Base-by-base conservation (phyloP, 2,888 invertebrate genomes). In the Elysia crispata region DNA sequence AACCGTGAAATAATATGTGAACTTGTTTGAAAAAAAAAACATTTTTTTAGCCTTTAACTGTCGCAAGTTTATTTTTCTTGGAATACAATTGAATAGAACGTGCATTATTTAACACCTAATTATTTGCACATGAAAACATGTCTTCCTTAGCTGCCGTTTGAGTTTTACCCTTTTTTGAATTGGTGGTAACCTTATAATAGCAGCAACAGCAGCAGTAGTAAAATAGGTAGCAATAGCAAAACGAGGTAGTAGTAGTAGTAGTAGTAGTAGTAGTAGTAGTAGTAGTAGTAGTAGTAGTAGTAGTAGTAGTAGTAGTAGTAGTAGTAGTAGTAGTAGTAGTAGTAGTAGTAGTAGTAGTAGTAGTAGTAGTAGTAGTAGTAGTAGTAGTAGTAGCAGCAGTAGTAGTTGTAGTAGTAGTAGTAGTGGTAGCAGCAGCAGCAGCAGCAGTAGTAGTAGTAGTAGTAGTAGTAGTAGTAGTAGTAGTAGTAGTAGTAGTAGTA, bases 401-500 rank as follows among this genome's bases (percentile, higher is more conserved):
- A 33, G 41, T 3, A 5, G 30, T 20, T 1, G 28, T 20, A 69
- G 28, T 8, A 69, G 69, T 20, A 28, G 28, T 8, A 69, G 28
- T 31, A 69, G 28, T 20, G 31, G 30, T 20, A 69, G 69, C 69
- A 69, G 69, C 69, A 69, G 30, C n/a, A 62, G 62, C n/a, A 20
- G 20, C n/a, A 62, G 20, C n/a, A 62, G 20, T 20, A 62, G n/a
- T 25, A 62, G 20, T 25, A 62, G 20, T 25, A 62, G 20, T 20
- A 62, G 62, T 20, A 20, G 62, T 20, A 62, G 62, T 20, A 62
- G 20, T 20, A 62, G 25, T 6, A 62, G 62, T 25, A 62, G 62
- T 25, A 62, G 62, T 20, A 62, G 62, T 20, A 20, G 20, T 20
- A 62, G 20, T 20, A 62, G 20, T 6, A 13, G n/a, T 25, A 62